Conservation (phyloP, 2,888 invertebrate genomes). For the Agrotis clavis region DNA sequence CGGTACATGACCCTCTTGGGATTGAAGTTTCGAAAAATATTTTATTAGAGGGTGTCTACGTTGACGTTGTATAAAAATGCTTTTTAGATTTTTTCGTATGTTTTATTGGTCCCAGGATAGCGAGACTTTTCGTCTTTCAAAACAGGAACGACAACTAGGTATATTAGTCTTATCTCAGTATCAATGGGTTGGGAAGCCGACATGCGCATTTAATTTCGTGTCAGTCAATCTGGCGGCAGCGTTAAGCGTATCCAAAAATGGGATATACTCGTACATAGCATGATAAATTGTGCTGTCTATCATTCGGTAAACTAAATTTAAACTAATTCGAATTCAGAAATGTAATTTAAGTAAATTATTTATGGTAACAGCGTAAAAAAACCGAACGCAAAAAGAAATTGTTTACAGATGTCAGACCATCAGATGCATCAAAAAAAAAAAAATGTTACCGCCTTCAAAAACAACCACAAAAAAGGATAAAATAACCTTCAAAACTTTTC, state of each 20-base stretch:
- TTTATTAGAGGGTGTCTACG: slow-evolving; percentile 13
- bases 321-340: neutral
- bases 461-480: too few relatives aligned
- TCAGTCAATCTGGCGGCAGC: slow-evolving; percentile 10
- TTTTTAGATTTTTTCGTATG: neutral
- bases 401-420: slow-evolving; percentile 19
- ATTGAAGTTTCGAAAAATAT: slow-evolving; percentile 21
- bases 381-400: slow-evolving; percentile 2
- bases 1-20: slow-evolving; percentile 5
- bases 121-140: neutral
- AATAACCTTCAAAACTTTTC: too few relatives aligned
- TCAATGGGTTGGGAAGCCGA: too few relatives aligned
- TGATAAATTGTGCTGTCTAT: neutral
- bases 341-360: neutral
- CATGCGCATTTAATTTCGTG: slow-evolving; percentile 9
- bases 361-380: neutral
- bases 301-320: neutral
- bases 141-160: too few relatives aligned
- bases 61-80: neutral
- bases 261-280: neutral
- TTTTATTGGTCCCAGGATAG: slow-evolving; percentile 20
- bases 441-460: too few relatives aligned
- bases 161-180: neutral
- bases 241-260: neutral
- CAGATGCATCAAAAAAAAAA: slow-evolving; percentile 29